Conservation (phyloP, 2,113 vertebrate species). For the Eupsittula cactorum region DNA sequence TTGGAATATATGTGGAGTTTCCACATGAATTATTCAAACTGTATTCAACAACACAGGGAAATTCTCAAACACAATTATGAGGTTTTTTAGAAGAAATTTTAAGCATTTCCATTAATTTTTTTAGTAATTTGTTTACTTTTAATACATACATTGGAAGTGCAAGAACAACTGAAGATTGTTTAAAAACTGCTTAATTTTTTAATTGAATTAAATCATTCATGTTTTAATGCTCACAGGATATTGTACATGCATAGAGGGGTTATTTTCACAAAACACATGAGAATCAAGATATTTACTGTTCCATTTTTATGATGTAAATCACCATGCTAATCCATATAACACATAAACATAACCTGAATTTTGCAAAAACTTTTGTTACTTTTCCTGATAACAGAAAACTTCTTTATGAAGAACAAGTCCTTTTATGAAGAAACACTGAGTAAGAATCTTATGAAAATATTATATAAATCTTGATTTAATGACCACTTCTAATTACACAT, state of each 20-base stretch:
- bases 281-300: background rate
- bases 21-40: background rate
- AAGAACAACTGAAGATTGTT: background rate
- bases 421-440: background rate
- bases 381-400: background rate
- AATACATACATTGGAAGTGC: background rate
- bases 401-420: no score
- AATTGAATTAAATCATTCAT: slow-evolving; percentile 9
- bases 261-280: background rate
- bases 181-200: slow-evolving; percentile 1
- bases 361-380: background rate
- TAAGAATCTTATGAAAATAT: background rate
- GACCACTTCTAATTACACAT: background rate
- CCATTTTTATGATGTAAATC: background rate
- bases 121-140: slow-evolving; percentile 42
- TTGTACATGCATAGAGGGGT: background rate
- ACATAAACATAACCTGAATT: background rate
- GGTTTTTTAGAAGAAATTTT: background rate
- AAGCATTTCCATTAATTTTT: slow-evolving; percentile 10
- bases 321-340: background rate
- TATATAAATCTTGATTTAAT: background rate
- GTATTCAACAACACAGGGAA: background rate
- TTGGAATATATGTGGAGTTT: background rate
- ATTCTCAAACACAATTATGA: background rate
- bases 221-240: slow-evolving; percentile 6